Evolutionary conservation across 2,113 vertebrate genomes (phyloP).

Genomic region (Pica pica): DNA sequence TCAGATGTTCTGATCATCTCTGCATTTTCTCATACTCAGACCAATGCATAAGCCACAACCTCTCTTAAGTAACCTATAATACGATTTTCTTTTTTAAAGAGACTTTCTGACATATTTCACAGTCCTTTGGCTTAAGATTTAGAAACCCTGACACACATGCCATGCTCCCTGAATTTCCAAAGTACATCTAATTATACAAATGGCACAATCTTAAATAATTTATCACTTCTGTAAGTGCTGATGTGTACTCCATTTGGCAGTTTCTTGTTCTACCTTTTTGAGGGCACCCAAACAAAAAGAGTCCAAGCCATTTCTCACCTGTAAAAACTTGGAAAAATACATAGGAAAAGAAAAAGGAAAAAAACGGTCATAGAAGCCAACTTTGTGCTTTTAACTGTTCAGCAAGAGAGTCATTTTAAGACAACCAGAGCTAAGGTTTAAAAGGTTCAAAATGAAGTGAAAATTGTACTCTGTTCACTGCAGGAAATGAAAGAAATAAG

Average conservation of each 20-base stretch:
- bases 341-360: background rate
- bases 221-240: background rate
- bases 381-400: background rate
- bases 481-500: background rate
- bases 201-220: background rate
- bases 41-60: background rate
- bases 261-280: background rate
- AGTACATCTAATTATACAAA: background rate
- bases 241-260: background rate
- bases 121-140: background rate
- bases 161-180: background rate
- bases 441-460: background rate
- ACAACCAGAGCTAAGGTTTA: background rate
- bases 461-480: background rate
- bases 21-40: background rate
- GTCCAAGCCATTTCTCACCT: background rate
- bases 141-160: background rate
- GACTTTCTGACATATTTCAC: background rate
- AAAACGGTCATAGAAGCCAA: background rate
- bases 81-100: background rate
- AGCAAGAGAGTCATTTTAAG: background rate
- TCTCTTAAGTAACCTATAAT: background rate
- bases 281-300: background rate
- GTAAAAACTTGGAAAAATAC: background rate
- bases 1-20: background rate